Conservation (phyloP, 92 coral and sea anemone genomes). For the Hydrozoanthus gracilis region DNA sequence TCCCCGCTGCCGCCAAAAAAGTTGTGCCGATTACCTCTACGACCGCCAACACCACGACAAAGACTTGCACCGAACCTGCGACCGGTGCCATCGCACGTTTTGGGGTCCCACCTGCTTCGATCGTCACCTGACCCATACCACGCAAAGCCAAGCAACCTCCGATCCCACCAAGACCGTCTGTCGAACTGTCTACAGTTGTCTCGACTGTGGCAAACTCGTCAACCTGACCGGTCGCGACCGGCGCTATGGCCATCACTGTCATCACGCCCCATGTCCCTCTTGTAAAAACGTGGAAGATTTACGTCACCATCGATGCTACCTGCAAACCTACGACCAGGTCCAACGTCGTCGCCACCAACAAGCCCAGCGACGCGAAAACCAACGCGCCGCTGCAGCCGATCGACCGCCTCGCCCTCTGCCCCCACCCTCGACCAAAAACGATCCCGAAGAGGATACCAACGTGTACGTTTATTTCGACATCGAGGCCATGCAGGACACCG, state of each 20-base stretch:
- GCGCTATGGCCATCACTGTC: background rate
- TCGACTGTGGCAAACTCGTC: background rate
- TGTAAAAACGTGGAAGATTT: background rate
- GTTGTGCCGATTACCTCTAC: slow-evolving; percentile 7
- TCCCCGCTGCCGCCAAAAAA: background rate
- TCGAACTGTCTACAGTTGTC: background rate
- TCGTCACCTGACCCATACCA: background rate
- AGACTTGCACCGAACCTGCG: background rate
- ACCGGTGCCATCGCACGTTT: background rate
- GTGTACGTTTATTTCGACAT: background rate
- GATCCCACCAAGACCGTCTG: background rate
- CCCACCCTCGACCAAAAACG: background rate
- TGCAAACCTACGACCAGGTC: slow-evolving; percentile 1
- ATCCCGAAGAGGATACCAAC: slow-evolving; percentile 1
- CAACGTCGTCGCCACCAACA: background rate
- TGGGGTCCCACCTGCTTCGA: background rate
- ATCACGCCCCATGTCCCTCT: background rate
- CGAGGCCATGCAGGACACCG: slow-evolving; percentile 15
- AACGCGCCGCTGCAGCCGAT: slow-evolving; percentile 6
- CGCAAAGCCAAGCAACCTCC: background rate
- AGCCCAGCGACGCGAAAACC: slow-evolving; percentile 1
- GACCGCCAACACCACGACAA: slow-evolving; percentile 3
- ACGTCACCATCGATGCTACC: slow-evolving; percentile 16
- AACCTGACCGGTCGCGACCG: background rate
- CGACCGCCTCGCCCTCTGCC: background rate